Percentiles rank a stretch among this genome's conserved stretches.
phyloP scores from a whole-genome alignment of 2,888 invertebrate species.

The Orthosia cruda region DNA sequence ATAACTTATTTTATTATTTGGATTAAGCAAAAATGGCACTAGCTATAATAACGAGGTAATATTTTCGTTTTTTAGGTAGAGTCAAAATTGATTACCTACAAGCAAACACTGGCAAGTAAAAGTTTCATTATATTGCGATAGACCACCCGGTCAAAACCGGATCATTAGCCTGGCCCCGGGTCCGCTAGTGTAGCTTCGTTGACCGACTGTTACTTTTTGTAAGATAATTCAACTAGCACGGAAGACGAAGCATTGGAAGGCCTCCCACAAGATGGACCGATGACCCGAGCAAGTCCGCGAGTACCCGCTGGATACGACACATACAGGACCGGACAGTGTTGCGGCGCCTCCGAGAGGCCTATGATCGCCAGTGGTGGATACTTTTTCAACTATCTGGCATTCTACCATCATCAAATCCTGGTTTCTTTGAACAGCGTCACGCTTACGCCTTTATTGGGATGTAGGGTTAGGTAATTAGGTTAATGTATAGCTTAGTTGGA shows the following conservation, averaged over 20 bases:
- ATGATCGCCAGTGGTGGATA: background rate
- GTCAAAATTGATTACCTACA: background rate
- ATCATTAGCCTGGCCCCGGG: background rate
- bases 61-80: background rate
- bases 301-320: background rate
- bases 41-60: slow-evolving; percentile 51
- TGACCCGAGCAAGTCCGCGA: background rate
- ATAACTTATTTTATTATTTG: background rate
- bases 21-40: slow-evolving; percentile 42
- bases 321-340: background rate
- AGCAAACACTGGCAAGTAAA: background rate
- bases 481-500: too few species aligned
- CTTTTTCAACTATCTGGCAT: background rate
- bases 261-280: background rate
- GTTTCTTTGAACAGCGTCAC: background rate
- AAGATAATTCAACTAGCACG: background rate
- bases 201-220: background rate
- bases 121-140: background rate
- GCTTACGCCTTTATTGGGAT: background rate
- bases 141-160: background rate
- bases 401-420: background rate
- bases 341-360: background rate
- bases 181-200: background rate
- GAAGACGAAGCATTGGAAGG: background rate
- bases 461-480: too few species aligned